phyloP scores from a whole-genome alignment of 1,140 invertebrate species.

The Drosophila eugracilis region DNA sequence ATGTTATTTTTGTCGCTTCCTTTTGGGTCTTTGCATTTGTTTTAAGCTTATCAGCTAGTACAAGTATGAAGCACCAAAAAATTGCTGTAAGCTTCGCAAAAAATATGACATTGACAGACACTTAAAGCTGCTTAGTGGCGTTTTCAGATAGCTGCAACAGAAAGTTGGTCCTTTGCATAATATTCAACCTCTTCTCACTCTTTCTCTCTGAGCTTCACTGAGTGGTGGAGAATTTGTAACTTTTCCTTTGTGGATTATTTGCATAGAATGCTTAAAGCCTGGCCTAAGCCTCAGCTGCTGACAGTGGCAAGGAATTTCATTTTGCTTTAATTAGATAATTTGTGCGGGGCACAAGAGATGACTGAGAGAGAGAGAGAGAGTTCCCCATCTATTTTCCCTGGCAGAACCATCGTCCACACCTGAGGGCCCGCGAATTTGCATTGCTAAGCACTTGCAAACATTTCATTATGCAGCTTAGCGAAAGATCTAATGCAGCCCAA shows the following conservation, averaged over 20 bases:
- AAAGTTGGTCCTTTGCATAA: slow-evolving; percentile 65
- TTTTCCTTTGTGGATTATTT: slow-evolving; percentile 63
- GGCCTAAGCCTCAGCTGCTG: slow-evolving; percentile 52
- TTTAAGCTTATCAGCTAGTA: slow-evolving; percentile 67
- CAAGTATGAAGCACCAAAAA: slow-evolving; percentile 59
- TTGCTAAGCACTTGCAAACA: slow-evolving; percentile 79
- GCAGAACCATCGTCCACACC: slow-evolving; percentile 20
- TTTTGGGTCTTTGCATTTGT: slow-evolving; percentile 57
- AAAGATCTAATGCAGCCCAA: slow-evolving; percentile 56
- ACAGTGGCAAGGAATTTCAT: slow-evolving; percentile 40
- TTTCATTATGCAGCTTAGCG: slow-evolving; percentile 74
- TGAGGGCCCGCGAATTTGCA: slow-evolving; percentile 64
- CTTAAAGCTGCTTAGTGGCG: slow-evolving; percentile 77
- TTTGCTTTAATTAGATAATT: slow-evolving; percentile 79
- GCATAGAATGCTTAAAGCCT: slow-evolving; percentile 59
- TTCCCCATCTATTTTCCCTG: slow-evolving; percentile 10
- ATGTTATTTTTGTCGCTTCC: slow-evolving; percentile 26
- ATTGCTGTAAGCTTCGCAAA: slow-evolving; percentile 72
- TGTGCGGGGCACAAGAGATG: slow-evolving; percentile 21
- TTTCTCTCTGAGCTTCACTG: too few species aligned
- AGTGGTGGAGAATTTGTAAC: slow-evolving; percentile 26
- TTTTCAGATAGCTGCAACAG: slow-evolving; percentile 42
- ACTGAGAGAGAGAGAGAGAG: too few species aligned
- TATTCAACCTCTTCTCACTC: slow-evolving; percentile 13
- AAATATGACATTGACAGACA: slow-evolving; percentile 82